These are phyloP conservation scores for Apotomis capreana DNA, from an alignment of 2,888 invertebrate genomes.

Conservation along the genomic window DNA sequence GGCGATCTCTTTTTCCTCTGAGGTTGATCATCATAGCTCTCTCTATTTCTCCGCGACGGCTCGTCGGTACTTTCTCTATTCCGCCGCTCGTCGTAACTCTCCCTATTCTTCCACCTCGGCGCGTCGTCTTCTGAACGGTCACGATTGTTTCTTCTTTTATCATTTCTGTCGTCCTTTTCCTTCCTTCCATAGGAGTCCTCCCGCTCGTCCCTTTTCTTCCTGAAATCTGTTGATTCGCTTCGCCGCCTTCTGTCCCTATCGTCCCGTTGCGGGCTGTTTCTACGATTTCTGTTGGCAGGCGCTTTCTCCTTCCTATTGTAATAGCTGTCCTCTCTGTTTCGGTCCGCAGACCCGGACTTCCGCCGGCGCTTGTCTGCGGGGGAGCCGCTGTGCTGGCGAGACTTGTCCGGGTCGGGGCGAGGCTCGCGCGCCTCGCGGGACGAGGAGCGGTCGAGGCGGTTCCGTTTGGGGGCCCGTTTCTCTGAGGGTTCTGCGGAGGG, in stretches of 20 bases:
- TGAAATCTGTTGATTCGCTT: constrained; percentile 58
- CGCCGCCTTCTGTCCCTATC: constrained; percentile 53
- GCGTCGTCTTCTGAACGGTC: constrained; percentile 56
- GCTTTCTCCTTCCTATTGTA: constrained; percentile 54
- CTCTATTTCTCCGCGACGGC: constrained; percentile 45
- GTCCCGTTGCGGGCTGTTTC: constrained; percentile 55
- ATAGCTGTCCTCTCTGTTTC: constrained; percentile 55
- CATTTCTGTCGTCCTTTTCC: constrained; percentile 52
- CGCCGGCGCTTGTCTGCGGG: constrained; percentile 70
- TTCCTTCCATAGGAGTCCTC: constrained; percentile 54
- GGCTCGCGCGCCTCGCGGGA: constrained; percentile 59
- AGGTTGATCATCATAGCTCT: constrained; percentile 50
- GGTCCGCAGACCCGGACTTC: constrained; percentile 63
- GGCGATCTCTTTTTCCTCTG: constrained; percentile 60
- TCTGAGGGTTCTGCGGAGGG: constrained; percentile 58
- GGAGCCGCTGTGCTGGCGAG: constrained; percentile 61
- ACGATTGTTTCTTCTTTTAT: constrained; percentile 47
- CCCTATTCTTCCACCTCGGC: constrained; percentile 48
- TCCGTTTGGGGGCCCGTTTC: constrained; percentile 54
- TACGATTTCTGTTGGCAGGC: constrained; percentile 48
- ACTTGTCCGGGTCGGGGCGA: constrained; percentile 60
- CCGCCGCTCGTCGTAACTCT: constrained; percentile 51
- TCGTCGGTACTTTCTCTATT: constrained; percentile 60
- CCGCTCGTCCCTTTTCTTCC: constrained; percentile 46
- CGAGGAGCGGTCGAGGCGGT: constrained; percentile 60